Conservation (phyloP, 2,888 invertebrate genomes). For the Zaprionus bogoriensis region DNA sequence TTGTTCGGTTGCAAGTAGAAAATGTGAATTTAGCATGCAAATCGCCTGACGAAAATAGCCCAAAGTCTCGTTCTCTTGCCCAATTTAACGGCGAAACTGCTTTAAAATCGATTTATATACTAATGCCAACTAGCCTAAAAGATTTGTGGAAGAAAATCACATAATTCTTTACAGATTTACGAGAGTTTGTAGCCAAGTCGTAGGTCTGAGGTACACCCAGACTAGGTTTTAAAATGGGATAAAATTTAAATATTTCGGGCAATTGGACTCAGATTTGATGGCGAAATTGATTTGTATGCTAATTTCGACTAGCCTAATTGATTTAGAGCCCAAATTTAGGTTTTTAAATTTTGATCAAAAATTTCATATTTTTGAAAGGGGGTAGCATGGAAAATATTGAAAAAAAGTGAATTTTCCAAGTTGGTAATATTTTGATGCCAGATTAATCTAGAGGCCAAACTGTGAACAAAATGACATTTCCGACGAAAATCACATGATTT, state of each 20-base stretch:
- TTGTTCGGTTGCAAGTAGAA: constrained; percentile 44
- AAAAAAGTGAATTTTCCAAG: neutral
- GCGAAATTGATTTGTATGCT: neutral
- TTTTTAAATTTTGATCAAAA: neutral
- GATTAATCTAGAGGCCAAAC: neutral
- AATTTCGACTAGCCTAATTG: neutral
- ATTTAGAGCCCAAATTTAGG: neutral
- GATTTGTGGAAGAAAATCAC: too few relatives aligned
- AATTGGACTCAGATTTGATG: neutral
- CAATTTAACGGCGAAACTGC: too few relatives aligned
- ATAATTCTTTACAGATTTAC: too few relatives aligned
- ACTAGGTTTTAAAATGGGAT: too few relatives aligned
- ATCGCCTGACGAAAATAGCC: too few relatives aligned
- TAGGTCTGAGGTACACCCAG: too few relatives aligned
- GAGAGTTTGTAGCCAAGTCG: too few relatives aligned
- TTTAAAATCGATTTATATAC: too few relatives aligned
- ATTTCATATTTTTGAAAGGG: neutral
- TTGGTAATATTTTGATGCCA: neutral
- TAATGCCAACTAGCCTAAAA: too few relatives aligned
- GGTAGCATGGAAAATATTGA: neutral
- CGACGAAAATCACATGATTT: neutral
- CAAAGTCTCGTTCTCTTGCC: too few relatives aligned
- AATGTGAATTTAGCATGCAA: neutral
- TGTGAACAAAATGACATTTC: neutral
- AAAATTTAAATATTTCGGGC: neutral